phyloP scores from a whole-genome alignment of 92 coral and sea anemone genomes.

The Zoanthus solanderi region DNA sequence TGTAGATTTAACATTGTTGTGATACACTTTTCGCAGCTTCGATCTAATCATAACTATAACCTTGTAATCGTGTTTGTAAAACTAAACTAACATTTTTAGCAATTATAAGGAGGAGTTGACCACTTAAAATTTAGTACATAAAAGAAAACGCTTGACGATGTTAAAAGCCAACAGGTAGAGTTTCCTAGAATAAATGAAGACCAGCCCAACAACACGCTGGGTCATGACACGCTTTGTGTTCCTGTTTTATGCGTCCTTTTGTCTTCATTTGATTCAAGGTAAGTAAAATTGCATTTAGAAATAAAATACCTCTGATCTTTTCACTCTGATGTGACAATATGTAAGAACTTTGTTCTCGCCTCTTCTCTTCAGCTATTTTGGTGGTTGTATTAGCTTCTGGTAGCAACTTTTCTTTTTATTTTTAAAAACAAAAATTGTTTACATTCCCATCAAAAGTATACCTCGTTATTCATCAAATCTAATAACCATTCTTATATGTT shows the following conservation, averaged over 20 bases:
- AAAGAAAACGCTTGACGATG: background rate
- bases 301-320: slow-evolving; percentile 6
- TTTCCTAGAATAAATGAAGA: slow-evolving; percentile 15
- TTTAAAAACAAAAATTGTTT: background rate
- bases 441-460: background rate
- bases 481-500: background rate
- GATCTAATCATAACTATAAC: background rate
- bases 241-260: slow-evolving; percentile 1
- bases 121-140: background rate
- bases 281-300: background rate
- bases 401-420: background rate
- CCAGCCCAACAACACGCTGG: slow-evolving; percentile 1
- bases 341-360: background rate
- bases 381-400: background rate
- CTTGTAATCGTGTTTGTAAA: background rate
- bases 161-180: slow-evolving; percentile 38
- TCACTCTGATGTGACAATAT: background rate
- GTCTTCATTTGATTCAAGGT: slow-evolving; percentile 40
- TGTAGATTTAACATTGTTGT: background rate
- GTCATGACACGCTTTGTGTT: slow-evolving; percentile 7
- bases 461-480: background rate
- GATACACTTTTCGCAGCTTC: background rate
- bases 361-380: background rate
- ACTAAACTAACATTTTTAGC: background rate
- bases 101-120: background rate